Evolutionary conservation across 2,888 invertebrate genomes (phyloP).

Genomic region (Drosophila picticornis): DNA sequence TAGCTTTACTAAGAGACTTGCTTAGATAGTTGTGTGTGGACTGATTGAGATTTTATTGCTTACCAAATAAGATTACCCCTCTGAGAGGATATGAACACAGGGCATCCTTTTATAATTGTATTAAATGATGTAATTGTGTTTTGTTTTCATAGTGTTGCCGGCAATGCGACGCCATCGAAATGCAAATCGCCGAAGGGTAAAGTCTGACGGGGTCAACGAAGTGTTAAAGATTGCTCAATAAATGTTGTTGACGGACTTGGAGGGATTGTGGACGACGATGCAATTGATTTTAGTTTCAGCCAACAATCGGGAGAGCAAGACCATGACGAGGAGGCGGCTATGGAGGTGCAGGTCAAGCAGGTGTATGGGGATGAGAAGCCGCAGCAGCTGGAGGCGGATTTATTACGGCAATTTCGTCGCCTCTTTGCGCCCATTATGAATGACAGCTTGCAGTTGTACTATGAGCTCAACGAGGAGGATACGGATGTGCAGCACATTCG

Average conservation of each 20-base stretch:
- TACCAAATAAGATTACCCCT: background rate
- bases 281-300: constrained; percentile 70
- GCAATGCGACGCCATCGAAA: constrained; percentile 82
- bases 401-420: constrained; percentile 75
- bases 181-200: constrained; percentile 84
- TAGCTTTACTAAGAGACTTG: background rate
- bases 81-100: background rate
- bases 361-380: constrained; percentile 6
- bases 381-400: constrained; percentile 19
- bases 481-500: constrained; percentile 66
- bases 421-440: constrained; percentile 73
- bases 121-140: background rate
- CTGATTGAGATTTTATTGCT: background rate
- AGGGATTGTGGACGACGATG: constrained; percentile 58
- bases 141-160: constrained; percentile 32
- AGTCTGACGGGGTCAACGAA: constrained; percentile 86
- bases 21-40: background rate
- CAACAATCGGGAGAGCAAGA: constrained; percentile 41
- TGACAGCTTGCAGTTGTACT: constrained; percentile 66
- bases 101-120: background rate
- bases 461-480: constrained; percentile 61
- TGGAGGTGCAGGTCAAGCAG: background rate
- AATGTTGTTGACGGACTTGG: constrained; percentile 71
- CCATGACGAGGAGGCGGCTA: background rate
- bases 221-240: constrained; percentile 85